These are phyloP conservation scores for Chymomyza procnemis DNA, from an alignment of 2,888 invertebrate species.

Conservation along the genomic window DNA sequence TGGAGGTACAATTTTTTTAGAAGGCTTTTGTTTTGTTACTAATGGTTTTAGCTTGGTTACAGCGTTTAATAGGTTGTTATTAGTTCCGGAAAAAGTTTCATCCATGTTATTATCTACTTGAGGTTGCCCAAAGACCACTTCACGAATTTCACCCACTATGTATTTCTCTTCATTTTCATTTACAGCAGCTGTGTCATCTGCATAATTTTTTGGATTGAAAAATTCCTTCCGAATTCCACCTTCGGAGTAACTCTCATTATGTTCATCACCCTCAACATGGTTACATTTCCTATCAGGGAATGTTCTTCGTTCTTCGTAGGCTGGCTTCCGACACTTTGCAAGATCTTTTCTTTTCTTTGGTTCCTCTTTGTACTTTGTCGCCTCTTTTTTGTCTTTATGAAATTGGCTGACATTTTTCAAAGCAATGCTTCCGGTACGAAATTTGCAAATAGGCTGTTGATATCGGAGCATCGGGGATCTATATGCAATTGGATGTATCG, in stretches of 20 bases:
- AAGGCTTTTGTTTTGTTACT: too few species aligned
- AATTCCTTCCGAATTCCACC: not conserved
- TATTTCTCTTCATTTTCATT: too few species aligned
- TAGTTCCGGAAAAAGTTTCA: too few species aligned
- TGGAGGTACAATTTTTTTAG: too few species aligned
- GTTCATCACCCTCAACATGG: not conserved
- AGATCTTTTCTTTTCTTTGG: not conserved
- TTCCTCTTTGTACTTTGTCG: not conserved
- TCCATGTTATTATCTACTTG: too few species aligned
- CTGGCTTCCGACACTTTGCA: too few species aligned
- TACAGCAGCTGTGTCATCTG: too few species aligned
- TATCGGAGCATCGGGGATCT: not conserved
- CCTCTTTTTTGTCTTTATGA: not conserved
- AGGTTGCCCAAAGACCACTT: too few species aligned
- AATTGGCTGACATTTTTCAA: not conserved
- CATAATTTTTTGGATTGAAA: not conserved
- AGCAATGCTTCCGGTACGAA: not conserved
- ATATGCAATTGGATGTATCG: not conserved
- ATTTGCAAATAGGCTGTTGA: not conserved
- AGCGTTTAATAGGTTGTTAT: too few species aligned
- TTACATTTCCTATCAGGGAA: not conserved
- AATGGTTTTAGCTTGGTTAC: too few species aligned
- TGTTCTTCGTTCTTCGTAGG: not conserved
- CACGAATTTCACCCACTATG: too few species aligned
- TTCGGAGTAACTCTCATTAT: not conserved